A percentile compares a stretch with the other conserved stretches of the same genome.
Conservation (phyloP, 2,113 vertebrate species). For the Gasterosteus nipponicus region DNA sequence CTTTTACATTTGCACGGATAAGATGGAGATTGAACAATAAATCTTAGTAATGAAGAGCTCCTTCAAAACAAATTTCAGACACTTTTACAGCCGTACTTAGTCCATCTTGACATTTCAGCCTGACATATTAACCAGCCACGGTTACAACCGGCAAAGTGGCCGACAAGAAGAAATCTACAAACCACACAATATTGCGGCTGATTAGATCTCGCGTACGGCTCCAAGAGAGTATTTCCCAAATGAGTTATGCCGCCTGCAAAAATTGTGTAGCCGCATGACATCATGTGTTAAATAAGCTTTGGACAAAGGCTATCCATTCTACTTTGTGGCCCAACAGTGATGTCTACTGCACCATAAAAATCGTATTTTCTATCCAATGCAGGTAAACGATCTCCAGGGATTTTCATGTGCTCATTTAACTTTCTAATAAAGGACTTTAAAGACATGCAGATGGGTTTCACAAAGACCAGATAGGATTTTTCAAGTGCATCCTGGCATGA, state of each 20-base stretch:
- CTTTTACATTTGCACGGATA: conserved; percentile 16
- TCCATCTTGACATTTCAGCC: conserved; percentile 34
- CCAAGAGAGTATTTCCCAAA: conserved; percentile 81
- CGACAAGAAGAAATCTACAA: conserved; percentile 63
- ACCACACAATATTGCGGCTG: conserved; percentile 51
- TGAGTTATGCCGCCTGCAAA: conserved; percentile 77
- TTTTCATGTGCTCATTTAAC: conserved; percentile 74
- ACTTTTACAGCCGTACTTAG: conserved; percentile 25
- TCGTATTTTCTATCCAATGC: conserved; percentile 69
- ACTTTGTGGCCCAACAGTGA: conserved; percentile 70
- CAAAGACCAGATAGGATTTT: conserved; percentile 62
- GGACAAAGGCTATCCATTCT: conserved; percentile 77
- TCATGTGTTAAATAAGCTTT: conserved; percentile 82
- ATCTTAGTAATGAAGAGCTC: conserved; percentile 42
- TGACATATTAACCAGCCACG: conserved; percentile 57
- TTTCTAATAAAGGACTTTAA: conserved; percentile 74
- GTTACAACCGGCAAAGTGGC: conserved; percentile 52
- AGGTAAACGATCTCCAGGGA: conserved; percentile 75
- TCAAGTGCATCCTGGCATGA: conserved; percentile 77
- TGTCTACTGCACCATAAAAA: conserved; percentile 77
- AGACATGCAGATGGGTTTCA: conserved; percentile 72
- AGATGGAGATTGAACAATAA: conserved; percentile 33
- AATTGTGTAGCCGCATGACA: conserved; percentile 78
- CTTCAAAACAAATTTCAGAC: conserved; percentile 35
- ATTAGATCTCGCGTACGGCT: conserved; percentile 73